A percentile compares a stretch with the other conserved stretches of the same genome.
Evolutionary conservation across 2,113 vertebrate species (phyloP).

Genomic region (Otis tarda): DNA sequence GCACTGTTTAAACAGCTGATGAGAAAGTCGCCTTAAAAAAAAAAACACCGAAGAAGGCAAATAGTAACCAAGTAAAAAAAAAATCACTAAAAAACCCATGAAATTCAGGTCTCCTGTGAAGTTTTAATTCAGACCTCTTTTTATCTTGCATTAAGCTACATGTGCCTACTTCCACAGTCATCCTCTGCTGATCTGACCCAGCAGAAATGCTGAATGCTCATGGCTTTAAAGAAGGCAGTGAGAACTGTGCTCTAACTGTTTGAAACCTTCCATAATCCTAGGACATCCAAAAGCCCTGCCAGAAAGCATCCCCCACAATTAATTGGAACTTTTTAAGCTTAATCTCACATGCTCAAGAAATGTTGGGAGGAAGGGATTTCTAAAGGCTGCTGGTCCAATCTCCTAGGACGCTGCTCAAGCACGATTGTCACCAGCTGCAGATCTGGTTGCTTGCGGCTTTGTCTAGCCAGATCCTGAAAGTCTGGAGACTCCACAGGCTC

Average conservation of each 20-base stretch:
- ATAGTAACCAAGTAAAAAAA: neutral
- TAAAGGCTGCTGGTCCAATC: neutral
- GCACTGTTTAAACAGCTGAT: neutral
- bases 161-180: neutral
- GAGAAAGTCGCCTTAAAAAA: neutral
- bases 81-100: neutral
- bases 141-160: neutral
- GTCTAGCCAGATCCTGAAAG: neutral
- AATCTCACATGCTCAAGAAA: neutral
- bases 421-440: neutral
- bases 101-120: neutral
- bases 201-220: neutral
- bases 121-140: neutral
- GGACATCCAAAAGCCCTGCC: neutral
- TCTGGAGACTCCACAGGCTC: neutral
- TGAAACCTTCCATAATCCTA: neutral
- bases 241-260: neutral
- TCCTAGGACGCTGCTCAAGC: neutral
- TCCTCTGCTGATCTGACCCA: neutral
- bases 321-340: neutral
- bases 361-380: neutral
- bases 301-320: neutral
- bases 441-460: neutral
- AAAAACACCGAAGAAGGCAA: neutral
- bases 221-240: neutral